phyloP scores from a whole-genome alignment of 1,140 invertebrate species.

The Thaumetopoea pityocampa region DNA sequence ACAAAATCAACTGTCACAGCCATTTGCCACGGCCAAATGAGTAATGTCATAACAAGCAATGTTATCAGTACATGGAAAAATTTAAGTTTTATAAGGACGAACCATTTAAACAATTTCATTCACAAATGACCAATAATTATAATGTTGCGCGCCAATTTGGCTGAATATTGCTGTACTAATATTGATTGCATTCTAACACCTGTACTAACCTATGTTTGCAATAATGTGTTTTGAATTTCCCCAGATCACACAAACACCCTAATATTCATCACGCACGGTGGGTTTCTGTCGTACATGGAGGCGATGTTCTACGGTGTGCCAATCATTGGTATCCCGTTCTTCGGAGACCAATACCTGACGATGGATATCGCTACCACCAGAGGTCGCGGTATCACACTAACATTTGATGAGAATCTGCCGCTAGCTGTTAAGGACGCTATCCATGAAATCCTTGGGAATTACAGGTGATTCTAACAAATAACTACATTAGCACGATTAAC shows the following conservation, averaged over 20 bases:
- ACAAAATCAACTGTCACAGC: too few species aligned
- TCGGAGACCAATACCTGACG: slow-evolving; percentile 78
- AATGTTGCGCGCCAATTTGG: too few species aligned
- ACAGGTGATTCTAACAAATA: slow-evolving; percentile 35
- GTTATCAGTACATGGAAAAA: too few species aligned
- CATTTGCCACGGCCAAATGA: too few species aligned
- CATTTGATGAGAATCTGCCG: slow-evolving; percentile 24
- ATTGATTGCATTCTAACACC: too few species aligned
- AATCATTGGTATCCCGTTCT: slow-evolving; percentile 79
- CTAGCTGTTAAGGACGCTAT: slow-evolving; percentile 26
- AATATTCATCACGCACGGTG: slow-evolving; percentile 81
- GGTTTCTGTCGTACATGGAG: slow-evolving; percentile 79
- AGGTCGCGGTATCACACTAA: slow-evolving; percentile 28
- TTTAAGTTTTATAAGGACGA: too few species aligned
- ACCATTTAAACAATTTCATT: too few species aligned
- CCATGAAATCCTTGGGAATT: slow-evolving; percentile 29
- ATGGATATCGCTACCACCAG: slow-evolving; percentile 19
- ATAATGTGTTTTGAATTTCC: slow-evolving; percentile 31
- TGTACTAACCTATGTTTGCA: too few species aligned
- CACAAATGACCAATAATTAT: too few species aligned
- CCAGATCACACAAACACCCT: slow-evolving; percentile 78
- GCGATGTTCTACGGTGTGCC: slow-evolving; percentile 80
- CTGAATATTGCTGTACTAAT: too few species aligned
- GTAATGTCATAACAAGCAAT: too few species aligned
- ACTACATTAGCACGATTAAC: too few species aligned